phyloP scores from a whole-genome alignment of 2,113 vertebrate genomes.

The Gnathonemus longibarbis region DNA sequence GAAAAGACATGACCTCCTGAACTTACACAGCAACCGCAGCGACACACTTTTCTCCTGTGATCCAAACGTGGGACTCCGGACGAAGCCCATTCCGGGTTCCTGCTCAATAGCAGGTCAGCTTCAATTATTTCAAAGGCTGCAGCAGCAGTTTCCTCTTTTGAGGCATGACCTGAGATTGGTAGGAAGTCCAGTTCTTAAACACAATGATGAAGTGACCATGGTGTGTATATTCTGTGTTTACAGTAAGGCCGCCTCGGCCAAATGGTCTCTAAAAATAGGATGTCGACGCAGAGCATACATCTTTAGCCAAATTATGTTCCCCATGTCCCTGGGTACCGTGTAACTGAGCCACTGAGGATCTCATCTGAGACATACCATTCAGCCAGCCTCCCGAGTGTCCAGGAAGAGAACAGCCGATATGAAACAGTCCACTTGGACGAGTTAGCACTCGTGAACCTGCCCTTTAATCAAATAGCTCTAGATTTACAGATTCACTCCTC shows the following conservation, averaged over 20 bases:
- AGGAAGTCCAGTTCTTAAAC: neutral
- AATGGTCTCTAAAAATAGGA: neutral
- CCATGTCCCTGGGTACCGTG: neutral
- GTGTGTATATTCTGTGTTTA: conserved; percentile 2
- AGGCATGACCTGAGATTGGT: neutral
- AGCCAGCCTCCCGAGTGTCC: neutral
- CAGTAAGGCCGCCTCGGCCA: neutral
- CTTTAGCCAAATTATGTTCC: neutral
- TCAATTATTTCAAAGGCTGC: neutral
- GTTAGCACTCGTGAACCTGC: neutral
- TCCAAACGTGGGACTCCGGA: neutral
- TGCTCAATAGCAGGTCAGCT: neutral
- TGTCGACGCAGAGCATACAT: neutral
- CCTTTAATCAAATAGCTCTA: neutral
- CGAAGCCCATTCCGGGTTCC: neutral
- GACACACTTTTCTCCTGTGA: neutral
- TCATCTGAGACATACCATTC: neutral
- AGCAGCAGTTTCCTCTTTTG: neutral
- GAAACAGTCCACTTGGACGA: neutral
- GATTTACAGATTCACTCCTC: neutral
- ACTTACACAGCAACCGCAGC: neutral
- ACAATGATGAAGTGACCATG: neutral
- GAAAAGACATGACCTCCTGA: neutral
- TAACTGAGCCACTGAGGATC: neutral
- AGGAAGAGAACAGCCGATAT: neutral